Percentiles rank a stretch among this genome's conserved stretches.
These are phyloP conservation scores for Lycorma delicatula DNA, from an alignment of 1,140 invertebrate species.

Conservation along the genomic window DNA sequence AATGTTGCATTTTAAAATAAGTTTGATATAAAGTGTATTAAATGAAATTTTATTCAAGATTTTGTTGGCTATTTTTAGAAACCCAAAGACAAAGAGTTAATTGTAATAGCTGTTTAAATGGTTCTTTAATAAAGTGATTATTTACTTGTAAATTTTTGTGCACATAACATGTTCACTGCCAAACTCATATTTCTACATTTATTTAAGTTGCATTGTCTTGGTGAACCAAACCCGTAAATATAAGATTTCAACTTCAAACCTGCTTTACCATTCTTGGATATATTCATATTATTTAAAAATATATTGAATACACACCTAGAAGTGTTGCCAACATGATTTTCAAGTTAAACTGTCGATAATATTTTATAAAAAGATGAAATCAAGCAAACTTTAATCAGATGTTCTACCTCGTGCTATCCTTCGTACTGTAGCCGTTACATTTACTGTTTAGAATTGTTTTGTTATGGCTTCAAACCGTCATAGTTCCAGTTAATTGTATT, in stretches of 20 bases:
- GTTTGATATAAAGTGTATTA: no score
- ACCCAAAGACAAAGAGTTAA: no score
- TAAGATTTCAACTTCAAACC: constrained; percentile 1
- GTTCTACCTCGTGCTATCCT: not conserved
- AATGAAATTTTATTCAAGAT: no score
- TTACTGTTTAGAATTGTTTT: not conserved
- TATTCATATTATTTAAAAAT: not conserved
- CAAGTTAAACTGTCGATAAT: not conserved
- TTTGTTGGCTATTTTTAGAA: no score
- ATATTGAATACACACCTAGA: not conserved
- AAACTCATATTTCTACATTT: not conserved
- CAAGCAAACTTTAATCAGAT: not conserved
- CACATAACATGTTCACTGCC: not conserved
- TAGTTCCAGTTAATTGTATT: not conserved
- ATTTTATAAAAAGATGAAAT: not conserved
- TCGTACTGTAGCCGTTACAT: not conserved
- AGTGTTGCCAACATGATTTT: not conserved
- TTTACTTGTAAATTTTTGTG: no score
- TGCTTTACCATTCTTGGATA: not conserved
- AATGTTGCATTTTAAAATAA: no score
- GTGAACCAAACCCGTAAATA: not conserved
- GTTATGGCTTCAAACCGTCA: not conserved
- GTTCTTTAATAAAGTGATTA: no score
- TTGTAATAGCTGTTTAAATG: no score
- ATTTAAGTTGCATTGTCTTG: not conserved